Percentiles rank a stretch among this genome's conserved stretches.
These are phyloP conservation scores for Penaeus vannamei DNA, from an alignment of 1,140 invertebrate species.

Conservation along the genomic window DNA sequence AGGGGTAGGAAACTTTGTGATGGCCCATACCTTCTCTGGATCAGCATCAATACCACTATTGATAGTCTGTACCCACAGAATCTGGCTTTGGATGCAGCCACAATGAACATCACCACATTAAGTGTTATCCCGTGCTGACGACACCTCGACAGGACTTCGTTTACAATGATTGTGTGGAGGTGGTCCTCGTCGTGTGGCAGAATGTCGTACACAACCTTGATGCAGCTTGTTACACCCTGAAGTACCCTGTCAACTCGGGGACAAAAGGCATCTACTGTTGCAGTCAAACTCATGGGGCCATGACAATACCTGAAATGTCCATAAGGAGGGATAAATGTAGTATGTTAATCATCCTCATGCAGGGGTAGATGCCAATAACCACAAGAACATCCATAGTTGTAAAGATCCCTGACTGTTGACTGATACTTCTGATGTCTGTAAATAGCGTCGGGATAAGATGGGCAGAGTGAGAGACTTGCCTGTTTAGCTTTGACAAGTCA, in stretches of 20 bases:
- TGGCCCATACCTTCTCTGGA: slow-evolving; percentile 1
- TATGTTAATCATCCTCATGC: neutral
- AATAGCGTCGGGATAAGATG: neutral
- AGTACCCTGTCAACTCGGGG: neutral
- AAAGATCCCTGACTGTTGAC: neutral
- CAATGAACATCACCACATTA: neutral
- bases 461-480: neutral
- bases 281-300: neutral
- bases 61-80: neutral
- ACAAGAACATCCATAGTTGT: neutral
- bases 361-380: neutral
- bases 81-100: neutral
- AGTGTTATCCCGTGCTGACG: neutral
- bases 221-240: neutral
- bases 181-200: neutral
- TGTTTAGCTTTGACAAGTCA: neutral
- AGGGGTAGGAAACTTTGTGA: slow-evolving; percentile 13
- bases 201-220: neutral
- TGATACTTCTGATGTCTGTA: neutral
- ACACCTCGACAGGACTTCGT: neutral
- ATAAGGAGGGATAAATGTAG: neutral
- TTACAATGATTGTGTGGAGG: too few species aligned
- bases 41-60: neutral
- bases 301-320: neutral
- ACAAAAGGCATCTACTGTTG: neutral